Conservation (phyloP, 2,888 invertebrate genomes). For the Platycnemis pennipes region DNA sequence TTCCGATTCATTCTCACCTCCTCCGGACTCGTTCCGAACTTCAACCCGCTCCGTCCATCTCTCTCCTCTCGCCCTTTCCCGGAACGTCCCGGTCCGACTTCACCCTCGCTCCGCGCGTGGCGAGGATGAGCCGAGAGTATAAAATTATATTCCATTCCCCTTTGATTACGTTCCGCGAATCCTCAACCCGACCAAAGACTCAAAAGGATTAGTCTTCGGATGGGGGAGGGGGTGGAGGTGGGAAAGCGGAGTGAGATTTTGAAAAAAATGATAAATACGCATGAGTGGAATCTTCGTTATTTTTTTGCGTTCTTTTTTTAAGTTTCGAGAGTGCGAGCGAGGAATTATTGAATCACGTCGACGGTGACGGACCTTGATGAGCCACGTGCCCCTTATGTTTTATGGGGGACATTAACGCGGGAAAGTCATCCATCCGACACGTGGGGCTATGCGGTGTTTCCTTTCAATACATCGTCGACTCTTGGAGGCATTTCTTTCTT, state of each 20-base stretch:
- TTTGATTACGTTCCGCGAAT: neutral
- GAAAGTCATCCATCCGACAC: neutral
- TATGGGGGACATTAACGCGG: neutral
- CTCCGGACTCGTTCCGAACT: no score
- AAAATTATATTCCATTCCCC: neutral
- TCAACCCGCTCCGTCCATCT: no score
- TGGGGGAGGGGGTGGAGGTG: neutral
- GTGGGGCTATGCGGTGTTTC: neutral
- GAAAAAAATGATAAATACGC: neutral
- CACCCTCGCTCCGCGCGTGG: neutral
- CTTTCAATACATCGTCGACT: neutral
- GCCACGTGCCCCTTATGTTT: neutral
- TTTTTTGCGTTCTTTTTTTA: neutral
- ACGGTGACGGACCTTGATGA: neutral
- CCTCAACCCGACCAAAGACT: neutral
- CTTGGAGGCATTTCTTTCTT: no score
- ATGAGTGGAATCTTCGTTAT: neutral
- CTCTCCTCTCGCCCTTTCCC: neutral
- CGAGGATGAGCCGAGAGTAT: neutral
- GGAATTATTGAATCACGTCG: neutral
- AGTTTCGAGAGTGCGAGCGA: neutral
- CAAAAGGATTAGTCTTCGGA: neutral
- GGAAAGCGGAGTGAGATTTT: neutral
- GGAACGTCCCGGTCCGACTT: neutral
- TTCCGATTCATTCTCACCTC: constrained; percentile 33